Evolutionary conservation across 2,888 invertebrate genomes (phyloP), one percentile per base, ranked within the genome.

Genomic region (Microctonus hyperodae): DNA sequence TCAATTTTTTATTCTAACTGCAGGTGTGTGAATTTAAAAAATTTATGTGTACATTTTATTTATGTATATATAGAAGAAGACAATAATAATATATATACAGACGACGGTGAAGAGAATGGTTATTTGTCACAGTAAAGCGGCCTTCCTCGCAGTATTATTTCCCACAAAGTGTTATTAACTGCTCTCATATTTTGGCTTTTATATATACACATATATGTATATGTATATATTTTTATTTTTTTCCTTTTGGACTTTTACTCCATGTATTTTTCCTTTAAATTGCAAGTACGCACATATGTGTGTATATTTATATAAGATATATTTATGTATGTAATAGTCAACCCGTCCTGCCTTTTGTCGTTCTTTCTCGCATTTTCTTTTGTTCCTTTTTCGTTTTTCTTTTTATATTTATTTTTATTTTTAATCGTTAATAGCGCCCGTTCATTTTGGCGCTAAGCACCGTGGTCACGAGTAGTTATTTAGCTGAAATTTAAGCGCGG

Each of bases 121-220:
- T 83, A 82, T 83, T 83, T 82, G 82, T 83, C 82, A 83, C 82
- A 73, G 79, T 81, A 83, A 44, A 82, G 81, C 82, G 82, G 82
- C 79, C 82, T 82, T 82, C 79, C 81, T 80, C 79, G 81, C 79
- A 82, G 83, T 82, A 83, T 83, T 83, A 83, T 83, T 83, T 82
- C 79, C 82, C 82, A 76, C 81, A 83, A 83, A 83, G 83, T 83
- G 83, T 83, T 83, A 83, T 83, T 82, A 83, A 83, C 83, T 83
- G 83, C 82, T 77, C 80, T 79, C 83, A 82, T 83, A 83, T 83
- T 83, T 83, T 76, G 81, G 77, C 79, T 78, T 80, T 82, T 82
- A 70, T 28, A 3, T 5, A 28, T 5, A 28, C 7, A 5, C n/a
- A n/a, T 28, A 5, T 28, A 5, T 28, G 28, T 7, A 5, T 28